A percentile compares a stretch with the other conserved stretches of the same genome.
Conservation (phyloP, 2,888 invertebrate genomes). For the Rhamphomyia laevipes region DNA sequence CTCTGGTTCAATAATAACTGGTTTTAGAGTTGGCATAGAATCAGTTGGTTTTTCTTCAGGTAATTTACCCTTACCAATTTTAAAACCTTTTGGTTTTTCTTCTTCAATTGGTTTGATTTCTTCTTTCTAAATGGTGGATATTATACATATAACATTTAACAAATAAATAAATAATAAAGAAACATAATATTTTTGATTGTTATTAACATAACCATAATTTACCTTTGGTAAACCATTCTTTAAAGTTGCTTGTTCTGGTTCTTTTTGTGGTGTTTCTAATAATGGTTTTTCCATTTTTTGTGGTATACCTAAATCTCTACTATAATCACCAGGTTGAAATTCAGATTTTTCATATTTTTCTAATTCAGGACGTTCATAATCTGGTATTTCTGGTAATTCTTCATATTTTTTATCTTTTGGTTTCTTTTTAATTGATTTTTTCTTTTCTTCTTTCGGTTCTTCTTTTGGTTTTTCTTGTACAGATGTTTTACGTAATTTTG, state of each 20-base stretch:
- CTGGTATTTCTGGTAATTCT: slow-evolving; percentile 51
- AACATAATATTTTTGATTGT: neutral
- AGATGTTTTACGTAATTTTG: slow-evolving; percentile 33
- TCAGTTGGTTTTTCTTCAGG: slow-evolving; percentile 25
- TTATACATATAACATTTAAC: slow-evolving; percentile 26
- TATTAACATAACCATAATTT: slow-evolving; percentile 11
- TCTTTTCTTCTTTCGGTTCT: slow-evolving; percentile 26
- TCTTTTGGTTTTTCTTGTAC: slow-evolving; percentile 25
- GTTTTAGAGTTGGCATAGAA: slow-evolving; percentile 28
- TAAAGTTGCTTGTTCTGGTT: slow-evolving; percentile 19
- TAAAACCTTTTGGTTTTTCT: slow-evolving; percentile 24
- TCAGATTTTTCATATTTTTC: slow-evolving; percentile 54
- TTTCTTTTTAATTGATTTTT: slow-evolving; percentile 23
- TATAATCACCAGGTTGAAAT: slow-evolving; percentile 39
- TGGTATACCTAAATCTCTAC: slow-evolving; percentile 29
- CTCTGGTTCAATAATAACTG: slow-evolving; percentile 35
- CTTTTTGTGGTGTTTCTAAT: slow-evolving; percentile 22
- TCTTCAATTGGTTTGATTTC: slow-evolving; percentile 17
- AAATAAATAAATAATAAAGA: slow-evolving; percentile 8
- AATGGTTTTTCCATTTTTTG: slow-evolving; percentile 31
- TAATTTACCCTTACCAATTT: slow-evolving; percentile 33
- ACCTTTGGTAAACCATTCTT: slow-evolving; percentile 34
- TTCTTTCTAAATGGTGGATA: slow-evolving; percentile 27
- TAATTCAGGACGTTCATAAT: slow-evolving; percentile 63
- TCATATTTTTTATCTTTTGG: slow-evolving; percentile 41